A percentile compares a stretch with the other conserved stretches of the same genome.
phyloP scores from a whole-genome alignment of 2,797 vertebrate genomes.

The Buphagus erythrorhynchus region DNA sequence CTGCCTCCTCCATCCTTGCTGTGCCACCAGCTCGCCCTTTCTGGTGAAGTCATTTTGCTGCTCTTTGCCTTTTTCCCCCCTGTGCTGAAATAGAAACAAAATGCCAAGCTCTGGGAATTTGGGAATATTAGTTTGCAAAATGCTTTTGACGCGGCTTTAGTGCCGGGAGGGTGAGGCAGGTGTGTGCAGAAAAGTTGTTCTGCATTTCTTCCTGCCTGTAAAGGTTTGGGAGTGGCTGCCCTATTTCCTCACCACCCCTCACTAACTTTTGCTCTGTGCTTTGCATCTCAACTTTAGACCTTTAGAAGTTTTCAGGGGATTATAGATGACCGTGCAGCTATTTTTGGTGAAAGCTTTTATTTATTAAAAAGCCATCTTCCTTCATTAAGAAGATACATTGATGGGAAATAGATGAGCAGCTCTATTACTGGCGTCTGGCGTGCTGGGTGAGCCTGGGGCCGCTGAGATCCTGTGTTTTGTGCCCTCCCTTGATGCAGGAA shows the following conservation, averaged over 20 bases:
- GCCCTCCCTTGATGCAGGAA: not conserved
- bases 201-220: accelerated
- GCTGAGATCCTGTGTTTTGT: accelerated
- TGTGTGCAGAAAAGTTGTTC: not conserved
- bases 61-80: not conserved
- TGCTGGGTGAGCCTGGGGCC: accelerated
- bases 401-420: constrained; percentile 15
- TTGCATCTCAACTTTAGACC: not conserved
- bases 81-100: not conserved
- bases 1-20: accelerated
- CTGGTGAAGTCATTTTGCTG: not conserved
- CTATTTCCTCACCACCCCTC: not conserved
- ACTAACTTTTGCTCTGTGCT: not conserved
- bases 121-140: not conserved
- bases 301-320: not conserved
- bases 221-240: not conserved
- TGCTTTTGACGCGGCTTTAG: not conserved
- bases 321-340: not conserved
- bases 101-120: not conserved
- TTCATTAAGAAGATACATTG: constrained; percentile 11
- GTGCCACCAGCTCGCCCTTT: not conserved
- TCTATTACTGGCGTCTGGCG: not conserved
- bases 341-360: constrained; percentile 34
- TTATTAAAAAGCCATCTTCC: constrained; percentile 56
- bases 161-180: not conserved